These are phyloP conservation scores for Hiodon tergisus DNA, from an alignment of 2,113 vertebrate species.

Conservation along the genomic window DNA sequence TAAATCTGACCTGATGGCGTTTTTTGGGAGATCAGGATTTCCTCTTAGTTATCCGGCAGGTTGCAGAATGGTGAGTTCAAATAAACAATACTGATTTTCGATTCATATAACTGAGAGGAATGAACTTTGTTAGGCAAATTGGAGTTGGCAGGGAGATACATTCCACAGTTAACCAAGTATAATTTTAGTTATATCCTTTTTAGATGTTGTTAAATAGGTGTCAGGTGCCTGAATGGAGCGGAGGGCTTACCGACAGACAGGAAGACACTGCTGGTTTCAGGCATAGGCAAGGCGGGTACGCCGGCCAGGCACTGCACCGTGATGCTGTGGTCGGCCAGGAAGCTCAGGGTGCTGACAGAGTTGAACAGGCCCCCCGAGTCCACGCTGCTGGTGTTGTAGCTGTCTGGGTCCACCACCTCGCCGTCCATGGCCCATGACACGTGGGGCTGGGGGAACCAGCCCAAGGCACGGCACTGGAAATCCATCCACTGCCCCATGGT, in stretches of 20 bases:
- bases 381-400: constrained; percentile 50
- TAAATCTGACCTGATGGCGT: too few relatives aligned
- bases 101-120: too few relatives aligned
- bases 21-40: too few relatives aligned
- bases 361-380: constrained; percentile 41
- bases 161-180: too few relatives aligned
- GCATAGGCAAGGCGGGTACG: constrained; percentile 48
- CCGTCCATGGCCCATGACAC: constrained; percentile 69
- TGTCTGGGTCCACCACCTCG: constrained; percentile 30
- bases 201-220: too few relatives aligned
- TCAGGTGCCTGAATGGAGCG: background rate
- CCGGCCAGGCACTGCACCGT: constrained; percentile 67
- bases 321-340: constrained; percentile 51
- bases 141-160: too few relatives aligned
- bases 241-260: constrained; percentile 57
- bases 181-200: too few relatives aligned
- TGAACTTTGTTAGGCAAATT: too few relatives aligned
- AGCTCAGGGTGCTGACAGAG: constrained; percentile 60
- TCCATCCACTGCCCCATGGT: constrained; percentile 54
- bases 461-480: constrained; percentile 63
- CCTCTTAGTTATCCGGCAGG: too few relatives aligned
- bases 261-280: constrained; percentile 52
- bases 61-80: too few relatives aligned
- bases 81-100: too few relatives aligned
- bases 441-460: constrained; percentile 68